These are phyloP conservation scores for Hirtodrosophila duncani DNA, from an alignment of 2,888 invertebrate species.

Conservation along the genomic window DNA sequence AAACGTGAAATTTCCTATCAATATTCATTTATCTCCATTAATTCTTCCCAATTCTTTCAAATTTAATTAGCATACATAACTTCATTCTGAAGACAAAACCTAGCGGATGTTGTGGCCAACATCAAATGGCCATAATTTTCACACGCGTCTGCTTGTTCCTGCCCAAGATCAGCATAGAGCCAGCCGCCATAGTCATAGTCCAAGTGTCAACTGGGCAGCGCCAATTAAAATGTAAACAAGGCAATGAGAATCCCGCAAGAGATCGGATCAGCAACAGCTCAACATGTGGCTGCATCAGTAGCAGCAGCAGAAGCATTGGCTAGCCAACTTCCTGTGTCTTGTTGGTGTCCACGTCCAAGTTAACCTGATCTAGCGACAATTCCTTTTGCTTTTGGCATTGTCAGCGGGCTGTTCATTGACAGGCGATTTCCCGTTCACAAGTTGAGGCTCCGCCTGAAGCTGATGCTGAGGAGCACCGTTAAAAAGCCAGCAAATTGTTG, in stretches of 20 bases:
- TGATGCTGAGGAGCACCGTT: constrained; percentile 21
- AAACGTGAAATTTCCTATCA: too few species aligned
- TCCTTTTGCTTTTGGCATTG: too few species aligned
- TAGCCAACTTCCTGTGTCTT: constrained; percentile 36
- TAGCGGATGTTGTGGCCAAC: too few species aligned
- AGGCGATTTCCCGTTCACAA: constrained; percentile 59
- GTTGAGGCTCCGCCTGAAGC: background rate
- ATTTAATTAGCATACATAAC: too few species aligned
- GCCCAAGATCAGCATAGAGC: too few species aligned
- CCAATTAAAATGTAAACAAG: constrained; percentile 43
- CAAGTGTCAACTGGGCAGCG: constrained; percentile 6
- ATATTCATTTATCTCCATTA: too few species aligned
- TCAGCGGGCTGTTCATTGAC: constrained; percentile 51
- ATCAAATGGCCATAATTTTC: too few species aligned
- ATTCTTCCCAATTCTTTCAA: too few species aligned
- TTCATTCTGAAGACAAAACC: too few species aligned
- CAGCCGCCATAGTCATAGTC: too few species aligned
- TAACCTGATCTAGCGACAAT: constrained; percentile 38
- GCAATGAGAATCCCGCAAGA: constrained; percentile 25
- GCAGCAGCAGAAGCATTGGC: constrained; percentile 30
- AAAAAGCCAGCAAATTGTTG: constrained; percentile 31
- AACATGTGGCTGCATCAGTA: constrained; percentile 30
- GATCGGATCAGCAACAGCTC: constrained; percentile 36
- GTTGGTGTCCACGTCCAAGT: constrained; percentile 6
- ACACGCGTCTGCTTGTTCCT: too few species aligned